A percentile compares a stretch with the other conserved stretches of the same genome.
These are phyloP conservation scores for Archaeoteleia sp. DNA, from an alignment of 2,888 invertebrate species.

Conservation along the genomic window DNA sequence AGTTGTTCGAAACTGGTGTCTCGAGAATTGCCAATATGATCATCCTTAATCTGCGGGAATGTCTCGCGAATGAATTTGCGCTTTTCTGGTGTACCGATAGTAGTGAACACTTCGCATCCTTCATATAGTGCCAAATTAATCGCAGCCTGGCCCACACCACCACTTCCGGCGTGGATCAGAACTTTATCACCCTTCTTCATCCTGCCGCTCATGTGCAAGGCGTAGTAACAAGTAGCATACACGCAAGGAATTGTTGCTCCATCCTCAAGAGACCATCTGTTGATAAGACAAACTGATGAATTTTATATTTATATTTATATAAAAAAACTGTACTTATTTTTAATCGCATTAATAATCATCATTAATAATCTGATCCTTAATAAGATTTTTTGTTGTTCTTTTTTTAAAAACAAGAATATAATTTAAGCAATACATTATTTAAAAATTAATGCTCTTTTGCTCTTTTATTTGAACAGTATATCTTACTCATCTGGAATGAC, in stretches of 20 bases:
- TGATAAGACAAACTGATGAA: background rate
- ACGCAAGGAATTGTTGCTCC: slow-evolving; percentile 82
- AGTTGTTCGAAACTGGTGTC: slow-evolving; percentile 91
- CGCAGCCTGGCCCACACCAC: slow-evolving; percentile 83
- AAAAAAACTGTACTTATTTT: too few species aligned
- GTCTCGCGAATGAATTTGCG: slow-evolving; percentile 76
- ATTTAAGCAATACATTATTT: too few species aligned
- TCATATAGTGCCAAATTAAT: slow-evolving; percentile 79
- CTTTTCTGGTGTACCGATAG: slow-evolving; percentile 78
- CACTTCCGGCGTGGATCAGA: slow-evolving; percentile 76
- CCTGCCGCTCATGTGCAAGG: slow-evolving; percentile 78
- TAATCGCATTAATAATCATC: too few species aligned
- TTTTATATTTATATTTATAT: too few species aligned
- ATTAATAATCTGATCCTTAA: too few species aligned
- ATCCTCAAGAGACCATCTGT: slow-evolving; percentile 79
- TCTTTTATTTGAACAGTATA: too few species aligned
- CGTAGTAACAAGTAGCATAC: slow-evolving; percentile 79
- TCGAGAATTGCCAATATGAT: slow-evolving; percentile 90
- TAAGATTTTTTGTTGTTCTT: too few species aligned
- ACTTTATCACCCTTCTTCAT: slow-evolving; percentile 75
- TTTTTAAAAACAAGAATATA: too few species aligned
- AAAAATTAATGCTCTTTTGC: too few species aligned
- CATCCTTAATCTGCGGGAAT: slow-evolving; percentile 78
- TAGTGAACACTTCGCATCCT: slow-evolving; percentile 80
- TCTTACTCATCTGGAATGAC: slow-evolving; percentile 75